A percentile compares a stretch with the other conserved stretches of the same genome.
Evolutionary conservation across 1,140 invertebrate genomes (phyloP).

Genomic region (Aphidius gifuensis): DNA sequence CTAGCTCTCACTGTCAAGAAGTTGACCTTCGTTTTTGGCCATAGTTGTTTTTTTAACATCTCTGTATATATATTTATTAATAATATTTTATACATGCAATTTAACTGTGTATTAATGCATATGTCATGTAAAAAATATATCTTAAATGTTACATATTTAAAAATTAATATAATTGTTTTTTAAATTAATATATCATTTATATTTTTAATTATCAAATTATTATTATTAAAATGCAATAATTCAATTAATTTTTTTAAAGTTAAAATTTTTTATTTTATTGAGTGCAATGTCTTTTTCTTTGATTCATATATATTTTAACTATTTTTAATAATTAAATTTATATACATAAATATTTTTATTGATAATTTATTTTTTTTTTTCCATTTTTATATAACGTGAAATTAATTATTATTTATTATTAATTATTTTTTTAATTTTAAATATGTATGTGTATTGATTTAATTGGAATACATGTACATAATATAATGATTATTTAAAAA

Average conservation of each 20-base stretch:
- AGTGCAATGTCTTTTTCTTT: no score
- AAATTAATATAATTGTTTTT: slow-evolving; percentile 14
- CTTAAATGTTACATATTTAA: slow-evolving; percentile 28
- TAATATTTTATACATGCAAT: slow-evolving; percentile 14
- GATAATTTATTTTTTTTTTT: not conserved
- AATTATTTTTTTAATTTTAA: not conserved
- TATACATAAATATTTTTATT: slow-evolving; percentile 14
- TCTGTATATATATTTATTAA: slow-evolving; percentile 41
- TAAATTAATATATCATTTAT: not conserved
- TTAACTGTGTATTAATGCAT: slow-evolving; percentile 32
- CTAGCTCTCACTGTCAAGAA: slow-evolving; percentile 74
- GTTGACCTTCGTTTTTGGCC: slow-evolving; percentile 88
- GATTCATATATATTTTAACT: no score
- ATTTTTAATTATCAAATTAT: no score
- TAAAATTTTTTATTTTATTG: no score
- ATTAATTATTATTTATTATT: not conserved
- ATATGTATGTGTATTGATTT: not conserved
- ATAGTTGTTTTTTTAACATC: slow-evolving; percentile 65
- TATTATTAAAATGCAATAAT: no score
- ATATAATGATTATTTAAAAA: no score
- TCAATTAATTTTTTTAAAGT: no score
- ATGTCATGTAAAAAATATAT: slow-evolving; percentile 30
- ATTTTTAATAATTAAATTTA: slow-evolving; percentile 4
- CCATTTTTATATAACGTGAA: not conserved
- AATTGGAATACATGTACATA: not conserved